phyloP scores from a whole-genome alignment of 2,888 invertebrate species.

The Pseudococcus jackbeardsleyi region DNA sequence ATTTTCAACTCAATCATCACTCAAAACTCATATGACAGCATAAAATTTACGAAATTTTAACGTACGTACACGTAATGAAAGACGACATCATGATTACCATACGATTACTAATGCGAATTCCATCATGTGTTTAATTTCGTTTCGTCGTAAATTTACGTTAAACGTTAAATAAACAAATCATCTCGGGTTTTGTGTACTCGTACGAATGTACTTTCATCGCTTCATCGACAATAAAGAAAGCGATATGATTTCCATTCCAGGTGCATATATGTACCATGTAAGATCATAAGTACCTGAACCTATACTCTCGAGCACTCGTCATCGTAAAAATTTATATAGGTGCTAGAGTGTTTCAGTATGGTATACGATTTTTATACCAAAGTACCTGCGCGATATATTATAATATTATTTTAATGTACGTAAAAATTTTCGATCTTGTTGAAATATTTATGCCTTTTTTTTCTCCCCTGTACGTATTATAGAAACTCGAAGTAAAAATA shows the following conservation, averaged over 20 bases:
- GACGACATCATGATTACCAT: slow-evolving; percentile 8
- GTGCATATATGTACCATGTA: slow-evolving; percentile 18
- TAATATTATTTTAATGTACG: neutral
- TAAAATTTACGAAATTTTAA: slow-evolving; percentile 11
- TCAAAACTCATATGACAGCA: neutral
- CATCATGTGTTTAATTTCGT: slow-evolving; percentile 3
- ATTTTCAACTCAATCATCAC: neutral
- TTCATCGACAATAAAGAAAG: slow-evolving; percentile 47
- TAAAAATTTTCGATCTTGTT: slow-evolving; percentile 1
- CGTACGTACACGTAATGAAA: neutral
- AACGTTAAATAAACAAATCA: slow-evolving; percentile 53
- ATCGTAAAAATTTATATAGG: neutral
- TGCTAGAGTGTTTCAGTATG: neutral
- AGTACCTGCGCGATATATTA: neutral
- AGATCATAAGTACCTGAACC: neutral
- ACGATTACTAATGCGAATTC: slow-evolving; percentile 45
- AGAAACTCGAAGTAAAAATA: neutral
- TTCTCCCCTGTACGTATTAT: neutral
- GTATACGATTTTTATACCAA: neutral
- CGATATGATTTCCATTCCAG: slow-evolving; percentile 51
- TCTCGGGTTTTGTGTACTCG: neutral
- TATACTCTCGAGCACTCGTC: neutral
- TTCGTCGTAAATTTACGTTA: slow-evolving; percentile 46
- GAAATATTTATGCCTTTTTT: neutral
- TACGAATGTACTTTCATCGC: slow-evolving; percentile 34